Conservation (phyloP, 2,888 invertebrate species). For the Laothoe populi region DNA sequence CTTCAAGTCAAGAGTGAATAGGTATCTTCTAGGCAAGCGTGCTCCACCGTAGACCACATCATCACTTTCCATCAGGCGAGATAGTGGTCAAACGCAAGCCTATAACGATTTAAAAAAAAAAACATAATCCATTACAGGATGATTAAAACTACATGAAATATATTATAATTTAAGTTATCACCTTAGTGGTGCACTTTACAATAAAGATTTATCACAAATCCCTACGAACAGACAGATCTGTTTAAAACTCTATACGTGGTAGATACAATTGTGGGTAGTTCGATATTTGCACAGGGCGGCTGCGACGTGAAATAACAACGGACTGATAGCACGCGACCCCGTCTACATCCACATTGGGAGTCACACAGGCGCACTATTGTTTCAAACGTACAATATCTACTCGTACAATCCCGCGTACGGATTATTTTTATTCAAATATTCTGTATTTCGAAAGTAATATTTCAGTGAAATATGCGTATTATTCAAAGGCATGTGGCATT, state of each 20-base stretch:
- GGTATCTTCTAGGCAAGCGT: too few species aligned
- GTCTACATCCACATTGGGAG: conserved; percentile 20
- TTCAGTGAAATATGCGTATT: neutral
- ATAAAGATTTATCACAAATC: too few species aligned
- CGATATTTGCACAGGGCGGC: conserved; percentile 66
- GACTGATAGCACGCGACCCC: conserved; percentile 63
- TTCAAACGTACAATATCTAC: conserved; percentile 23
- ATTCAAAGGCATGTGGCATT: too few species aligned
- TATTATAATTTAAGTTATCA: too few species aligned
- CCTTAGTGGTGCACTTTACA: too few species aligned
- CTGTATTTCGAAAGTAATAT: conserved; percentile 6
- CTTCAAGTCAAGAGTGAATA: too few species aligned
- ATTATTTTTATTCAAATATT: conserved; percentile 23
- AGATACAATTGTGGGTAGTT: conserved; percentile 57
- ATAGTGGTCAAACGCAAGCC: too few species aligned
- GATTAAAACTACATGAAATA: too few species aligned
- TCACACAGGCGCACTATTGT: conserved; percentile 26
- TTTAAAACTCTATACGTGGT: conserved; percentile 40
- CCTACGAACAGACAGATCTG: conserved; percentile 31
- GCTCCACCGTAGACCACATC: too few species aligned
- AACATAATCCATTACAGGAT: too few species aligned
- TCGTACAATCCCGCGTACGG: neutral
- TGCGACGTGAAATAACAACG: conserved; percentile 74
- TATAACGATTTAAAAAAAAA: too few species aligned
- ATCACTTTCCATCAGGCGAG: too few species aligned